Evolutionary conservation across 2,113 vertebrate species (phyloP), one percentile per base, ranked within the genome.

Genomic region (Mastomys coucha): DNA sequence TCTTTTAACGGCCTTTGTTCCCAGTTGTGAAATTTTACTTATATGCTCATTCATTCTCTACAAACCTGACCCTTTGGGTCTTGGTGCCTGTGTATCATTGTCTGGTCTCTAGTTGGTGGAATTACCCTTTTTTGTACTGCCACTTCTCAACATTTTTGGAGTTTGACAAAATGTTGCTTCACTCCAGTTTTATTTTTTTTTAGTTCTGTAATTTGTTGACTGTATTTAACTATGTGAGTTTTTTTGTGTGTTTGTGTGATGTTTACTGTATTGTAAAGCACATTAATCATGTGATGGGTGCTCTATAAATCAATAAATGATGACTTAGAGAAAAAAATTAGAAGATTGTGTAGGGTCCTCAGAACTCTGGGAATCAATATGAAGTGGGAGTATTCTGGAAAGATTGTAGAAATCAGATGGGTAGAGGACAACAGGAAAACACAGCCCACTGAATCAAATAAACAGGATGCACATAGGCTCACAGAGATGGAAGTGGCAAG

Each of bases 221-320:
- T 98, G 98, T 98, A 98, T 97, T 97, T 97, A 97, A 97, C 88
- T 95, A 96, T 97, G 97, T 97, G 97, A 97, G 97, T 96, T 98
- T 86, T 97, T 92, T 86, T n/a, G n/a, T n/a, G n/a, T 58, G 17
- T 58, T 58, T 58, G 9, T 53, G 51, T 53, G 51, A 53, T 53
- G 51, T 53, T 56, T 92, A 97, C 92, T 95, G 97, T 97, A 97
- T 95, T 97, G 97, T 97, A 97, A 97, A 97, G 98, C 97, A 95
- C 98, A 94, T 94, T 56, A n/a, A 93, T 96, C 94, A 96, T 98
- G 97, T 96, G 96, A 97, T 92, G 94, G 95, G 97, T 97, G 97
- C 97, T 96, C 95, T 97, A 93, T 97, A 96, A 98, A 97, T 97
- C 98, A 98, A 98, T 98, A 98, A 98, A 98, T 97, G 97, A 97